Evolutionary conservation across 2,797 vertebrate species (phyloP).

Genomic region (Poliocrania exsul): DNA sequence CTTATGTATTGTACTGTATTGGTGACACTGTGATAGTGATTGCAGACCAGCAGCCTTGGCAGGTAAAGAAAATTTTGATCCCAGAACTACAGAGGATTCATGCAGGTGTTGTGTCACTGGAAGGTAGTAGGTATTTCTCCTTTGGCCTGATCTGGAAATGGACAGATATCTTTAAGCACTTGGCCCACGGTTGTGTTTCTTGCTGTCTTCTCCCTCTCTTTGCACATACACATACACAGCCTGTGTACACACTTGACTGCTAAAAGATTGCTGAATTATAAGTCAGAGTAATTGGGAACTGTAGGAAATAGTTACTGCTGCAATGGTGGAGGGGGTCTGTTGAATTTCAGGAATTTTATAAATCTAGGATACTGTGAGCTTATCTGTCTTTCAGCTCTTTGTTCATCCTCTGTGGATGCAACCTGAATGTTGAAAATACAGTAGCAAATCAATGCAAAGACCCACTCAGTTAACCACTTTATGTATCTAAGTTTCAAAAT

Average conservation of each 20-base stretch:
- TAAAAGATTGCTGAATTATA: neutral
- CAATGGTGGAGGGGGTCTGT: neutral
- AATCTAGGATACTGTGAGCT: neutral
- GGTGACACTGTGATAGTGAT: neutral
- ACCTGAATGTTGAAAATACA: neutral
- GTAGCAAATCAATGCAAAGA: neutral
- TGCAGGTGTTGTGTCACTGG: neutral
- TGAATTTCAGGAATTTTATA: neutral
- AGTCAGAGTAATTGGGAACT: neutral
- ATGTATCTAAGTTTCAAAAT: neutral
- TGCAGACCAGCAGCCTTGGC: neutral
- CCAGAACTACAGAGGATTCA: neutral
- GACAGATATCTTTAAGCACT: too few relatives aligned
- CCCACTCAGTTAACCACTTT: neutral
- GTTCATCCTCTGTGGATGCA: neutral
- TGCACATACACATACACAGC: accelerated
- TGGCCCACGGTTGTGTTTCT: neutral
- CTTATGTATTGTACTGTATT: neutral
- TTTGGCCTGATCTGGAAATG: neutral
- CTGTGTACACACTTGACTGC: neutral
- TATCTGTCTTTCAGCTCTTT: neutral
- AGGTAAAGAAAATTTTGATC: neutral
- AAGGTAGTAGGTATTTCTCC: neutral
- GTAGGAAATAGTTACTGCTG: neutral
- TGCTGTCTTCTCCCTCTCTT: neutral